Conservation (phyloP, 2,797 vertebrate species). For the Ibycter americanus region DNA sequence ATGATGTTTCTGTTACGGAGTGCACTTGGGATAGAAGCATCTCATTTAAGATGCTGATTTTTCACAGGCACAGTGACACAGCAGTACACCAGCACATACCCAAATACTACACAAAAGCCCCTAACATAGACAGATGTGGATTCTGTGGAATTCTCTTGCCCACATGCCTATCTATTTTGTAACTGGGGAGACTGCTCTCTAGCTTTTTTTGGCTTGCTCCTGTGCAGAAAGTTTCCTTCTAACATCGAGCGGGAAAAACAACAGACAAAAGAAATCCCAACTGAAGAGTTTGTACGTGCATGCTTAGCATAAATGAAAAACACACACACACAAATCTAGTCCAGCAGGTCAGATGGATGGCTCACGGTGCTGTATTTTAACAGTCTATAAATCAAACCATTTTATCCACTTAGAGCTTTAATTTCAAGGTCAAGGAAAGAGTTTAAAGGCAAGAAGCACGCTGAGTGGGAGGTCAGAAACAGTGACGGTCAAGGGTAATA, state of each 20-base stretch:
- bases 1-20: background rate
- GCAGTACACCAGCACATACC: background rate
- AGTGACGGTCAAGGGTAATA: background rate
- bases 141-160: background rate
- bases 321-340: background rate
- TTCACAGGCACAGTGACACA: background rate
- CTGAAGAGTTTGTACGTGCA: background rate
- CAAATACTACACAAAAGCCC: background rate
- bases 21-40: background rate
- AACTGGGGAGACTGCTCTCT: background rate
- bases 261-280: background rate
- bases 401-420: background rate
- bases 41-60: background rate
- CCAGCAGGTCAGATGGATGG: background rate
- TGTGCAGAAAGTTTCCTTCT: background rate
- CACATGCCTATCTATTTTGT: background rate
- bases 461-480: background rate
- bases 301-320: background rate
- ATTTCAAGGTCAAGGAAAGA: background rate
- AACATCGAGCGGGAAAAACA: background rate
- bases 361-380: background rate
- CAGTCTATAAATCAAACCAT: background rate
- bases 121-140: rapidly evolving
- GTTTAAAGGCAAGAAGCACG: background rate
- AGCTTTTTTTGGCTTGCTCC: background rate